Base-by-base conservation (phyloP, 30 jellyfish, hydroid and myxozoan species). In the Aurelia sp. region DNA sequence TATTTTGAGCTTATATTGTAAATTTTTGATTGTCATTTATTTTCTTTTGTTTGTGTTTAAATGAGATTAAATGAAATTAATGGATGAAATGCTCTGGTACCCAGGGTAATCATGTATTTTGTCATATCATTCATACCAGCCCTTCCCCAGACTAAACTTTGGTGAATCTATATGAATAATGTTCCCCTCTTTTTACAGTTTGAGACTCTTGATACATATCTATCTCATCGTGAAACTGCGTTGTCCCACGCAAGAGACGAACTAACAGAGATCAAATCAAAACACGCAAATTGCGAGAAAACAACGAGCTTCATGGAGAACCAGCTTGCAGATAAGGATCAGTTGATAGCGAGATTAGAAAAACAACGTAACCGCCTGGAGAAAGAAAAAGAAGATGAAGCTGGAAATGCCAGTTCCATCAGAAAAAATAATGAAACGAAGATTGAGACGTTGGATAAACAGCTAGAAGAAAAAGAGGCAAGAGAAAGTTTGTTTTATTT, bases 201-300 rank as follows among this genome's bases (percentile, higher is more conserved):
- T 71, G 97, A 91, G 19, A 78, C 87, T 8, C 89, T 91, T 17
- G 97, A 91, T 57, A 85, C 87, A 4, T 91, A 91, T 72, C 33
- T 88, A 15, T 77, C 91, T 30, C 89, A 88, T 48, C 96, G 96
- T 11, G 96, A 88, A 62, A 88, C 88, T 8, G 96, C 96, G 30
- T 65, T 91, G 5, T 84, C 90, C 16, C 90, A 78, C 48, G 91
- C 92, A 3, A 88, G 96, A 4, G 98, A 91, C 44, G 98, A 91
- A 59, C 30, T 91, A 40, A 71, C 82, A 3, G 96, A 86, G 27
- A 57, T 91, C 20, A 85, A 86, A 66, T 55, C 90, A 5, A 77
- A 72, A 31, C 91, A 80, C 64, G 79, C 85, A 19, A 48, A 78
- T 53, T 78, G 93, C 72, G 72, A 72, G 40, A 70, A 79, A 27